Conservation (phyloP, 1,140 invertebrate species). For the Gonioctena quinquepunctata region DNA sequence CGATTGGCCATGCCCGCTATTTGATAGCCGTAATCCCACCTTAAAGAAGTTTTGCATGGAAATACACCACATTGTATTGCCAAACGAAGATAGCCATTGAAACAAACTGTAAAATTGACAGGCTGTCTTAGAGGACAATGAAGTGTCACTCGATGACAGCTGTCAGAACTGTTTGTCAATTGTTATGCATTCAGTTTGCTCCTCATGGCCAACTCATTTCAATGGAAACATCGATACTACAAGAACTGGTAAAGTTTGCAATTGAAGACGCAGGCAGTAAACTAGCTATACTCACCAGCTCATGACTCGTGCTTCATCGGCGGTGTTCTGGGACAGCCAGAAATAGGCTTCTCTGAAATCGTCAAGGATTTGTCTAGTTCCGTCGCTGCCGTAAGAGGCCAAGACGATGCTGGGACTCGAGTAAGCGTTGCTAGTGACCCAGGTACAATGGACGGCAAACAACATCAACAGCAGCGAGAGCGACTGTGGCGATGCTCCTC, state of each 20-base stretch:
- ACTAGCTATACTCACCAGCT: slow-evolving; percentile 81
- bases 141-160: too few species aligned
- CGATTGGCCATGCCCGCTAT: slow-evolving; percentile 93
- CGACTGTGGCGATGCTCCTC: slow-evolving; percentile 87
- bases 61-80: neutral
- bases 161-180: too few species aligned
- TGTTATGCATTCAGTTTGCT: too few species aligned
- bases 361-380: slow-evolving; percentile 89
- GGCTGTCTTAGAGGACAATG: too few species aligned
- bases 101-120: too few species aligned
- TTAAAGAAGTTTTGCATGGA: too few species aligned
- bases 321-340: slow-evolving; percentile 97
- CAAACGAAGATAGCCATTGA: neutral
- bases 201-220: too few species aligned
- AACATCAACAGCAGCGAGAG: slow-evolving; percentile 94
- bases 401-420: slow-evolving; percentile 97
- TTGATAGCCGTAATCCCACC: slow-evolving; percentile 97
- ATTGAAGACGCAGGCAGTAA: too few species aligned
- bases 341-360: slow-evolving; percentile 99
- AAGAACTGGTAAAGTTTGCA: too few species aligned
- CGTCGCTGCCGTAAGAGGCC: slow-evolving; percentile 93
- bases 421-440: slow-evolving; percentile 98
- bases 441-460: slow-evolving; percentile 98
- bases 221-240: too few species aligned
- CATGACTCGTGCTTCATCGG: slow-evolving; percentile 94